Conservation (phyloP, 1,140 invertebrate genomes). For the Drosophila grimshawi region DNA sequence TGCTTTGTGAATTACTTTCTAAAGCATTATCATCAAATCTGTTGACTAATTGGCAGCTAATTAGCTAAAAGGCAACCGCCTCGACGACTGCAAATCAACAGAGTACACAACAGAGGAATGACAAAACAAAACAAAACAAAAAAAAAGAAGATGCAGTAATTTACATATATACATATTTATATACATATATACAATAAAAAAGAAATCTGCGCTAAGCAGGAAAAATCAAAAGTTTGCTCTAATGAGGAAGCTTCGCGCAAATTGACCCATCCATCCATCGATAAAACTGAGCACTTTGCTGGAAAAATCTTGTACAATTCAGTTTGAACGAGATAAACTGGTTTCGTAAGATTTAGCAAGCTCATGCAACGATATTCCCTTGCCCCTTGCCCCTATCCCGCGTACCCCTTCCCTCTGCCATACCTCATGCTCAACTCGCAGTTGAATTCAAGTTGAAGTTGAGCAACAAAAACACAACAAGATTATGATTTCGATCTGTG, state of each 20-base stretch:
- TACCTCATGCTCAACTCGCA: slow-evolving; percentile 32
- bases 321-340: slow-evolving; percentile 66
- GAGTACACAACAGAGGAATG: slow-evolving; percentile 34
- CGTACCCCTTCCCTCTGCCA: neutral
- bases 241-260: slow-evolving; percentile 59
- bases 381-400: neutral
- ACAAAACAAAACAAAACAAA: slow-evolving; percentile 15
- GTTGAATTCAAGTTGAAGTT: slow-evolving; percentile 28
- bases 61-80: slow-evolving; percentile 40
- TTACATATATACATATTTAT: too few relatives aligned
- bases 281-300: slow-evolving; percentile 5
- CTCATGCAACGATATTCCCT: slow-evolving; percentile 11
- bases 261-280: slow-evolving; percentile 3
- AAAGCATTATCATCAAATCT: slow-evolving; percentile 11
- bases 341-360: slow-evolving; percentile 39
- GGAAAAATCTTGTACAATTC: slow-evolving; percentile 56
- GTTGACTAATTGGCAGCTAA: slow-evolving; percentile 64
- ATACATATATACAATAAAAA: neutral
- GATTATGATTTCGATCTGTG: neutral
- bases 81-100: slow-evolving; percentile 34
- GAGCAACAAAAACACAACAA: slow-evolving; percentile 1
- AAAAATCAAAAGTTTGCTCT: slow-evolving; percentile 64
- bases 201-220: slow-evolving; percentile 32
- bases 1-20: neutral
- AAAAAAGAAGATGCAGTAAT: neutral